Evolutionary conservation across 2,113 vertebrate species (phyloP).

Genomic region (Choloepus hoffmanni): DNA sequence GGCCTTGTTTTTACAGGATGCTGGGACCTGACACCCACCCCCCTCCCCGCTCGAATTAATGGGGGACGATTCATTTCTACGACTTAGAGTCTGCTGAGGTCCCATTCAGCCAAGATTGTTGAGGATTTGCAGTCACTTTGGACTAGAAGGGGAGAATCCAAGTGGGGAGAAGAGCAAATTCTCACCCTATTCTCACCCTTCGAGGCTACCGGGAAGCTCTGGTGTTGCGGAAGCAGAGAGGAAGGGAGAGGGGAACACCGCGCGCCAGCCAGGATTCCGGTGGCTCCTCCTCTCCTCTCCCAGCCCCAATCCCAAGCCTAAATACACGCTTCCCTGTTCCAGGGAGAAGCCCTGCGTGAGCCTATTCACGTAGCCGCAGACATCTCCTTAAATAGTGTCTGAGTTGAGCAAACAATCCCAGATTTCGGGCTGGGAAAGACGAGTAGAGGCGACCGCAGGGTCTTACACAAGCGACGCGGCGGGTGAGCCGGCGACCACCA

Average conservation of each 20-base stretch:
- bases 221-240: not conserved
- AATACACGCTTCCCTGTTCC: not conserved
- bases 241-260: not conserved
- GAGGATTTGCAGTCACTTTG: not conserved
- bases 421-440: not conserved
- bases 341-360: constrained; percentile 49
- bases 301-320: not conserved
- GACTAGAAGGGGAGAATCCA: too few species aligned
- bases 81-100: not conserved
- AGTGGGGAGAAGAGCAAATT: not conserved
- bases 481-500: constrained; percentile 69
- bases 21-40: not conserved
- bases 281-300: not conserved
- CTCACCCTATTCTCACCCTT: not conserved
- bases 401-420: not conserved
- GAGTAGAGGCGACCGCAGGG: not conserved
- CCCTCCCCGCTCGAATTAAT: rapidly evolving
- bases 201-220: not conserved
- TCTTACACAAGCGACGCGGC: not conserved
- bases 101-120: rapidly evolving
- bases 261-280: not conserved
- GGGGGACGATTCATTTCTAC: not conserved
- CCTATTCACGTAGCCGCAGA: constrained; percentile 70
- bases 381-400: constrained; percentile 21
- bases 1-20: not conserved